Base-by-base conservation (phyloP, 1,140 invertebrate genomes). In the Drosophila setifemur region DNA sequence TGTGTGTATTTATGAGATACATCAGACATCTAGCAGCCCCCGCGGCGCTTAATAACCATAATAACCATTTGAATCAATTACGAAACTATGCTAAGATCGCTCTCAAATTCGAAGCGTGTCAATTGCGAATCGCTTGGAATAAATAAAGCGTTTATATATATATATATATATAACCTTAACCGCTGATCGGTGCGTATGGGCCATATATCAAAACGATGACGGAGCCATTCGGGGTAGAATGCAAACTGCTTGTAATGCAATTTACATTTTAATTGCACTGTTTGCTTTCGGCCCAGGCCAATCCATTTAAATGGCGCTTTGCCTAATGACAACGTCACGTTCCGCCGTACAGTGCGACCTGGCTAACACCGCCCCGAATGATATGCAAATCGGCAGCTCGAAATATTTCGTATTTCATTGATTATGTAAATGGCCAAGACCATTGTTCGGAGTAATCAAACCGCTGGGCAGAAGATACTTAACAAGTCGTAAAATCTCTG, bases 211-310 rank as follows among this genome's bases (percentile, higher is more conserved):
- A 50, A 73, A 64, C 47, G 69, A 72, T 72, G 69, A 72, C 55
- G 47, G 66, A 42, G 69, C 61, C 47, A 48, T 49, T 54, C 73
- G 60, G 26, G 49, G 66, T 66, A 63, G 45, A 71, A 71, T 60
- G 68, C 53, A 70, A 85, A 74, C 72, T 52, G 81, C 71, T 79
- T 79, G 83, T 72, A 64, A 58, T 79, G 60, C 74, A 78, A 83
- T 85, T 85, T 79, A 85, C 79, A 85, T 86, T 86, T 85, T 85
- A 85, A 85, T 85, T 85, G 81, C 78, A 68, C 69, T 61, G 66
- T 78, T 70, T 58, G 58, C 70, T 75, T 64, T 58, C 21, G 57
- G 28, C 33, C 54, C 63, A 33, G 31, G 39, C 49, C 69, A 73
- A 73, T 55, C 58, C 69, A 73, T 75, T 70, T 69, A 57, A 83